Base-by-base conservation (phyloP, 2,113 vertebrate species). In the Nyctereutes procyonoides region DNA sequence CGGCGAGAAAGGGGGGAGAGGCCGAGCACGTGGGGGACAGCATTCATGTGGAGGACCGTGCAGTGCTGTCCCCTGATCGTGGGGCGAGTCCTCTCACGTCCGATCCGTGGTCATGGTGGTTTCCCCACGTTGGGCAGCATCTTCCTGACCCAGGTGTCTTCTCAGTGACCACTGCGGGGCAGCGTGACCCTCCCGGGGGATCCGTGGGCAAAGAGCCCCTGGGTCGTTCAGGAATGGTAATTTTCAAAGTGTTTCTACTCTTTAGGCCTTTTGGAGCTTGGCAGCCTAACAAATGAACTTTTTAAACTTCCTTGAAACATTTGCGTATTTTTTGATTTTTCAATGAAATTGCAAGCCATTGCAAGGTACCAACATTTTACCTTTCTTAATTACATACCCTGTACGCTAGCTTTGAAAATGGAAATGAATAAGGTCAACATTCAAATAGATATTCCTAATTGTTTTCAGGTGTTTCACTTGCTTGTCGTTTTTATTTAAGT, bases 401-500 rank as follows among this genome's bases (percentile, higher is more conserved):
- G 38, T 22, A 90, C 88, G 58, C 51, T 85, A 92, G 74, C 67
- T 84, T 88, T 85, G 48, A 94, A 95, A 95, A 73, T 0, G 55
- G 32, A 87, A 55, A 58, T 56, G 67, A 69, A 82, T 48, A 79
- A 83, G 58, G 48, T 88, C 65, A 93, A 63, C 10, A 90, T 87
- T 30, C 38, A 91, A 95, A 88, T 85, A 95, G 94, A 67, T 69
- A 69, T 43, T 84, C 8, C 53, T 69, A 76, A 56, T 32, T 93
- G 15, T 90, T 84, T 56, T 87, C 60, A 32, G 82, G 30, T 82
- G 1, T 71, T 63, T 14, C 16, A n/a, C 8, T 81, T 65, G 43
- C 17, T 89, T 92, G 92, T 67, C 32, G 24, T 74, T 89, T 96
- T 83, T 95, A 95, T 58, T 77, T 88, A 88, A 93, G 55, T 60